Evolutionary conservation across 2,113 vertebrate genomes (phyloP).

Genomic region (Telmatochromis sp.): DNA sequence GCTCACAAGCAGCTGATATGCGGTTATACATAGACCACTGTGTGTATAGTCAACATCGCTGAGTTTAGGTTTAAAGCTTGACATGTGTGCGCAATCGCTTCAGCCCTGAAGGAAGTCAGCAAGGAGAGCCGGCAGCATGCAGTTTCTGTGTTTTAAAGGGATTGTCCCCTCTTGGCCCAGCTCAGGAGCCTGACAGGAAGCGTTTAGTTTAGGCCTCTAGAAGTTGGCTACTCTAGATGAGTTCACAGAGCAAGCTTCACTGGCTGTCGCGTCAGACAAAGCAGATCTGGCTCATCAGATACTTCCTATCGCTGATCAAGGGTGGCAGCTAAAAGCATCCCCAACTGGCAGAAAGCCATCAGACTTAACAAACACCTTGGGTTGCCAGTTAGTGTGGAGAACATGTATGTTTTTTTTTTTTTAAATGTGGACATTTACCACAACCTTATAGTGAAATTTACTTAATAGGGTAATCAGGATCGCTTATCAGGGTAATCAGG

Average conservation of each 20-base stretch:
- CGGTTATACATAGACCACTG: not conserved
- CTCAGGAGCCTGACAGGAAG: not conserved
- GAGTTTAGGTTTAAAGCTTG: slow-evolving; percentile 8
- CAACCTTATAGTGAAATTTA: not conserved
- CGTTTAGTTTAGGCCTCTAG: not conserved
- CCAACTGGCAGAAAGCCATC: slow-evolving; percentile 12
- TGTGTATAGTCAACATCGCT: slow-evolving; percentile 59
- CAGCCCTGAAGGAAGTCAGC: not conserved
- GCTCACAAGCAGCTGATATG: slow-evolving; percentile 60
- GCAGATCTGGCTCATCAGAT: slow-evolving; percentile 47
- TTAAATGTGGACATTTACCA: not conserved
- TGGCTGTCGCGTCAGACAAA: slow-evolving; percentile 16
- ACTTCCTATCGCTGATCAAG: slow-evolving; percentile 47
- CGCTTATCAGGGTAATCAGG: not conserved
- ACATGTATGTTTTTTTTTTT: not conserved
- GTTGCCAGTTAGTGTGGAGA: not conserved
- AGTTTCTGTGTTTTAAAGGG: slow-evolving; percentile 12
- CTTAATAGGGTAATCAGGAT: not conserved
- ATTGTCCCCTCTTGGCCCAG: not conserved
- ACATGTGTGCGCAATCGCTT: not conserved
- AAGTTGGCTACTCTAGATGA: not conserved
- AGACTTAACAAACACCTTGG: slow-evolving; percentile 3
- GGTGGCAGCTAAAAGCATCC: slow-evolving; percentile 39
- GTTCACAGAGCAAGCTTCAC: slow-evolving; percentile 33
- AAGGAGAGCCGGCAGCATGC: not conserved